Percentiles rank a stretch among this genome's conserved stretches.
Evolutionary conservation across 2,888 invertebrate species (phyloP).

Genomic region (Apamea anceps): DNA sequence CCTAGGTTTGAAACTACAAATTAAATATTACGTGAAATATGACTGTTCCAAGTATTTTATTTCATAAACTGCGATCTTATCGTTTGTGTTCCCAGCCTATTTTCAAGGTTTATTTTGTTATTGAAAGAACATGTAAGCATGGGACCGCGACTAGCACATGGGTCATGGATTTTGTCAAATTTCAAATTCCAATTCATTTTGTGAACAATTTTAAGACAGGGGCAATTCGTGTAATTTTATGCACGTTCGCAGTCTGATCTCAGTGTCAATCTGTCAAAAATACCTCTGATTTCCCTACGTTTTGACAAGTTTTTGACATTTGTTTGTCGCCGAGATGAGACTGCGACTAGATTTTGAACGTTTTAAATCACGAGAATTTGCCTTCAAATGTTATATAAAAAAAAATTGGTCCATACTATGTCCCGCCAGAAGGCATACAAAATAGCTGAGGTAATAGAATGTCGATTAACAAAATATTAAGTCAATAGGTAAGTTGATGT

Average conservation of each 20-base stretch:
- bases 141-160: not conserved
- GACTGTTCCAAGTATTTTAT: conserved; percentile 19
- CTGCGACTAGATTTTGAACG: no score
- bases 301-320: no score
- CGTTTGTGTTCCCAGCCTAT: conserved; percentile 4
- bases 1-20: not conserved
- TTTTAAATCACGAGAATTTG: no score
- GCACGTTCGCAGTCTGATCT: no score
- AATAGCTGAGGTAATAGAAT: not conserved
- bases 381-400: no score
- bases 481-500: not conserved
- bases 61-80: not conserved
- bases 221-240: no score
- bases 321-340: no score
- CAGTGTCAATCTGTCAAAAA: no score
- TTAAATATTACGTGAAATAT: not conserved
- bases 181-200: no score
- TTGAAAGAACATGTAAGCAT: not conserved
- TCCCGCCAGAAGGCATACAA: not conserved
- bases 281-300: no score
- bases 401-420: no score
- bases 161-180: not conserved
- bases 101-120: conserved; percentile 24
- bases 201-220: no score
- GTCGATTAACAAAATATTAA: not conserved